Evolutionary conservation across 2,113 vertebrate species (phyloP).

Genomic region (Nanorana parkeri): DNA sequence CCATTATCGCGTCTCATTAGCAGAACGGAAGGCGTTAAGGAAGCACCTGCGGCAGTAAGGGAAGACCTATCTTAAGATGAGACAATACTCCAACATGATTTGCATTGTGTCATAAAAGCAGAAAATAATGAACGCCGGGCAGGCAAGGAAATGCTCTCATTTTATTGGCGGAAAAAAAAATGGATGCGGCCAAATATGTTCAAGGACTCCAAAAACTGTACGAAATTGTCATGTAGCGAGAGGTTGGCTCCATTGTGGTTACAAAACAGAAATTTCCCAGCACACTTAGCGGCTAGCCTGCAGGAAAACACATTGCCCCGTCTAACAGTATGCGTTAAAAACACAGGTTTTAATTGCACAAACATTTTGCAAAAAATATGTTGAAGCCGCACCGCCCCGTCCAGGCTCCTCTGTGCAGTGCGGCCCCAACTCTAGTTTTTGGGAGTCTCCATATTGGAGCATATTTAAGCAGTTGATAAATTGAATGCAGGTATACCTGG

Average conservation of each 20-base stretch:
- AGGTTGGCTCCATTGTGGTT: background rate
- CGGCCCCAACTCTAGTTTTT: too few relatives aligned
- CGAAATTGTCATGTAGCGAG: background rate
- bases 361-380: too few relatives aligned
- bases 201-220: conserved; percentile 33
- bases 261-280: too few relatives aligned
- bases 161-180: conserved; percentile 66
- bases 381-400: too few relatives aligned
- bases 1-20: conserved; percentile 66
- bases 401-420: too few relatives aligned
- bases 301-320: too few relatives aligned
- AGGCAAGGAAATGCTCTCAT: conserved; percentile 67
- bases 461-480: too few relatives aligned
- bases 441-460: too few relatives aligned
- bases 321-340: too few relatives aligned
- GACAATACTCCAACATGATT: conserved; percentile 60
- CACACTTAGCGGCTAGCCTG: too few relatives aligned
- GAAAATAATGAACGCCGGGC: conserved; percentile 70
- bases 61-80: conserved; percentile 71
- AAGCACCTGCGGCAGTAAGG: conserved; percentile 78
- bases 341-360: too few relatives aligned
- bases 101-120: conserved; percentile 68
- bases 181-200: conserved; percentile 58
- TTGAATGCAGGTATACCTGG: too few relatives aligned
- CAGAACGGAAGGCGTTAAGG: conserved; percentile 81